Evolutionary conservation across 2,797 vertebrate species (phyloP).

Genomic region (Darevskia nairensis): DNA sequence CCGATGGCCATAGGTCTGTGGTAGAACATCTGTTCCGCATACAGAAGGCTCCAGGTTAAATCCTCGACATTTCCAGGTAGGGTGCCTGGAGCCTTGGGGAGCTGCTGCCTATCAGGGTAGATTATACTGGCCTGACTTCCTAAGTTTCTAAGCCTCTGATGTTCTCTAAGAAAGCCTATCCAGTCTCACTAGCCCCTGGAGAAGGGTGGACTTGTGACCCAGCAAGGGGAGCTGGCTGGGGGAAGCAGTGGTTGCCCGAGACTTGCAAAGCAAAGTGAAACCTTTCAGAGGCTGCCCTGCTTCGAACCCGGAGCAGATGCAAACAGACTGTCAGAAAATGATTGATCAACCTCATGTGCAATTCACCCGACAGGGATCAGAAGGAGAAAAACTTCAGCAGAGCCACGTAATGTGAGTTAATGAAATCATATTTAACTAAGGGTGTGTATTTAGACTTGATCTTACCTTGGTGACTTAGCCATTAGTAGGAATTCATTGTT

Average conservation of each 20-base stretch:
- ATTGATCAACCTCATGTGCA: constrained; percentile 75
- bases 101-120: too few species aligned
- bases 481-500: constrained; percentile 89
- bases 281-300: constrained; percentile 38
- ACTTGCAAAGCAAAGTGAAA: constrained; percentile 19
- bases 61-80: too few species aligned
- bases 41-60: too few species aligned
- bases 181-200: neutral
- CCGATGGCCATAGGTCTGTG: too few species aligned
- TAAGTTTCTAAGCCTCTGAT: too few species aligned
- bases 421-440: constrained; percentile 85
- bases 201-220: neutral
- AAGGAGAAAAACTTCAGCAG: constrained; percentile 63
- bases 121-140: too few species aligned
- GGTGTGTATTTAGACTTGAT: constrained; percentile 86
- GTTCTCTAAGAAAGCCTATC: neutral
- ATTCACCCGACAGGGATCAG: constrained; percentile 76
- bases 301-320: constrained; percentile 54
- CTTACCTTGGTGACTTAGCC: constrained; percentile 88
- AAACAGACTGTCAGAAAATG: constrained; percentile 73
- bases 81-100: too few species aligned
- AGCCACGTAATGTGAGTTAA: constrained; percentile 82
- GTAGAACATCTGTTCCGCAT: too few species aligned
- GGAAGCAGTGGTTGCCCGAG: too few species aligned
- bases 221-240: too few species aligned